Percentiles rank a stretch among this genome's conserved stretches.
Evolutionary conservation across 2,888 invertebrate species (phyloP).

Genomic region (Megalurothrips usitatus): DNA sequence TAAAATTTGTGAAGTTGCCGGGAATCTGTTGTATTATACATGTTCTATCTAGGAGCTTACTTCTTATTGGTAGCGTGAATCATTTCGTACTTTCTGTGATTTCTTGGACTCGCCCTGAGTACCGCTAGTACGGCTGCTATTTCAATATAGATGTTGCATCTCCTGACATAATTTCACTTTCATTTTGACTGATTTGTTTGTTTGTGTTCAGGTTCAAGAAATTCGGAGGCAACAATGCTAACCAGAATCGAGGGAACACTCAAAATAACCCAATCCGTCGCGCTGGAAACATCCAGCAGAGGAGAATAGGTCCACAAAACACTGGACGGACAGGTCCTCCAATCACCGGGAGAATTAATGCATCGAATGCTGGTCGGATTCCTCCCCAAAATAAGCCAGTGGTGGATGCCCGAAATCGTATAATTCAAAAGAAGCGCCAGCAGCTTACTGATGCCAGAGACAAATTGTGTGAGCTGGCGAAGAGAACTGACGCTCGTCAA

Average conservation of each 20-base stretch:
- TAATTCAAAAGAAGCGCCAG: conserved; percentile 70
- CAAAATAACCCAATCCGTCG: neutral
- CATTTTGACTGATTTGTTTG: conserved; percentile 4
- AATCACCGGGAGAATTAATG: neutral
- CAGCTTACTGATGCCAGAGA: conserved; percentile 76
- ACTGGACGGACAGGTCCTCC: neutral
- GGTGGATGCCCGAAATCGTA: conserved; percentile 70
- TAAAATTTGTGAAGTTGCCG: too few species aligned
- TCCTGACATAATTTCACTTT: too few species aligned
- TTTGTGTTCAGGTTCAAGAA: conserved; percentile 21
- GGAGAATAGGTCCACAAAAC: neutral
- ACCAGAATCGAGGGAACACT: neutral
- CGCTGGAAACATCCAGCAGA: neutral
- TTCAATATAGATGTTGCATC: too few species aligned
- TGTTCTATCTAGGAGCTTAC: too few species aligned
- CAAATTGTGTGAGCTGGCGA: conserved; percentile 69
- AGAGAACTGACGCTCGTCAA: conserved; percentile 67
- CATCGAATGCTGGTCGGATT: conserved; percentile 9
- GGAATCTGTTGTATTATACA: too few species aligned
- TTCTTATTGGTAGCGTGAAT: too few species aligned
- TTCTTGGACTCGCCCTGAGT: too few species aligned
- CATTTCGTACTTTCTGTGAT: too few species aligned
- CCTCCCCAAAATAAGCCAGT: conserved; percentile 38
- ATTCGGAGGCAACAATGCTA: neutral
- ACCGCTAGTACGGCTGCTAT: too few species aligned